Conservation (phyloP, 2,888 invertebrate genomes). For the Amblyteles armatorius region DNA sequence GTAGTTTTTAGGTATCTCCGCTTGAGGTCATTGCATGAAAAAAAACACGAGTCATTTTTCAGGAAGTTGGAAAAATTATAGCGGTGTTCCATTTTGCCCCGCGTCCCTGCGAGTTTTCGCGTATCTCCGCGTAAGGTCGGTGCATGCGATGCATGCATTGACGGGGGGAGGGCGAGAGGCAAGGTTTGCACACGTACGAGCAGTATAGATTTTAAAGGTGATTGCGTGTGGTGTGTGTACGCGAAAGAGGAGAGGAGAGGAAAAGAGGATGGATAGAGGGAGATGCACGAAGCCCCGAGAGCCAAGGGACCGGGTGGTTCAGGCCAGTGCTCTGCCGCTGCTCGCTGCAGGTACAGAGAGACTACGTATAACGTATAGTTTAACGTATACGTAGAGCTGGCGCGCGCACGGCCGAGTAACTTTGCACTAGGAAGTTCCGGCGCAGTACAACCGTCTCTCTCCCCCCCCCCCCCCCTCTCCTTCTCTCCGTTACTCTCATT, state of each 20-base stretch:
- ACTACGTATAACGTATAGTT: constrained; percentile 58
- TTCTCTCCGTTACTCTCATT: constrained; percentile 53
- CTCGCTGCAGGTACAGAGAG: constrained; percentile 56
- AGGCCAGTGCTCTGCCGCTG: constrained; percentile 60
- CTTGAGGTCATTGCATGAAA: not conserved
- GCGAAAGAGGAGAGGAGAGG: constrained; percentile 41
- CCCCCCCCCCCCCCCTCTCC: constrained; percentile 35
- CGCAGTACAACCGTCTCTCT: constrained; percentile 50
- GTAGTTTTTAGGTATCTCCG: not conserved
- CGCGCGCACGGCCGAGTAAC: constrained; percentile 67
- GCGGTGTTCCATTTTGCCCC: not conserved
- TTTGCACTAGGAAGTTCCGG: constrained; percentile 70
- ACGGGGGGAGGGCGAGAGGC: constrained; percentile 15
- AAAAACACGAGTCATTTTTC: not conserved
- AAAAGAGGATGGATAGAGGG: constrained; percentile 4
- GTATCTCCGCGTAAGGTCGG: constrained; percentile 30
- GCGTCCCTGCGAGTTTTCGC: not conserved
- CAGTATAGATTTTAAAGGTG: constrained; percentile 62
- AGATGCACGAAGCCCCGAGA: constrained; percentile 37
- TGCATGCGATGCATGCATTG: constrained; percentile 29
- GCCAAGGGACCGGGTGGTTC: constrained; percentile 64
- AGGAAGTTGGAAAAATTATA: not conserved
- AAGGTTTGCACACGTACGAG: constrained; percentile 46
- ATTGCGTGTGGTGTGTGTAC: constrained; percentile 58
- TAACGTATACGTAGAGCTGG: constrained; percentile 54